These are phyloP conservation scores for Rugalucina vietnamica DNA, from an alignment of 2,888 invertebrate genomes.

Conservation along the genomic window DNA sequence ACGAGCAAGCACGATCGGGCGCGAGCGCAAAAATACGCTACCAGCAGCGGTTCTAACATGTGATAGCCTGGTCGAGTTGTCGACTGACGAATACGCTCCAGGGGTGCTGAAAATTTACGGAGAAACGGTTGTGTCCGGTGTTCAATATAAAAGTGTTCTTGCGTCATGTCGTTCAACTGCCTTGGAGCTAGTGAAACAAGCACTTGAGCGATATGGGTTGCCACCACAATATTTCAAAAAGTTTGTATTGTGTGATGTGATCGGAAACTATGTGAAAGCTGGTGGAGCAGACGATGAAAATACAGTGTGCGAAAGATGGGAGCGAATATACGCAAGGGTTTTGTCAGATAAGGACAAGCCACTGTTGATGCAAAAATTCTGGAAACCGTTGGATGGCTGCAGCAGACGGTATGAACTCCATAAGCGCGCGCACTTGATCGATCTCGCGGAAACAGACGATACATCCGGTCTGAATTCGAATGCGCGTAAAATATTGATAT, in stretches of 20 bases:
- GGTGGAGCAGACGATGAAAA: slow-evolving; percentile 35
- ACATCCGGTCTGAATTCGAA: slow-evolving; percentile 78
- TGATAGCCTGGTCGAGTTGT: slow-evolving; percentile 69
- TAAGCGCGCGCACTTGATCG: slow-evolving; percentile 67
- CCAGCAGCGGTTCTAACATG: slow-evolving; percentile 22
- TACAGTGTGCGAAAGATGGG: slow-evolving; percentile 65
- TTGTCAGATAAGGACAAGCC: slow-evolving; percentile 77
- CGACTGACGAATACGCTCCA: slow-evolving; percentile 77
- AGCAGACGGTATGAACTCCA: slow-evolving; percentile 80
- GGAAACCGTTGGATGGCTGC: slow-evolving; percentile 80
- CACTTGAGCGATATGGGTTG: slow-evolving; percentile 78
- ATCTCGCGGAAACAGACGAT: slow-evolving; percentile 68
- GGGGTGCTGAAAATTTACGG: slow-evolving; percentile 80
- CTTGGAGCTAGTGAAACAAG: slow-evolving; percentile 79
- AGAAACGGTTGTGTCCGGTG: slow-evolving; percentile 76
- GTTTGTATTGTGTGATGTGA: slow-evolving; percentile 81
- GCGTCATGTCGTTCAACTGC: slow-evolving; percentile 78
- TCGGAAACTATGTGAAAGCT: slow-evolving; percentile 66
- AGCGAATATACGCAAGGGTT: slow-evolving; percentile 72
- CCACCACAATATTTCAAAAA: slow-evolving; percentile 61
- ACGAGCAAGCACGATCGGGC: slow-evolving; percentile 42
- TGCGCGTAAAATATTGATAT: slow-evolving; percentile 76
- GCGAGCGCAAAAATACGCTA: slow-evolving; percentile 37
- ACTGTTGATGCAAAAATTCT: slow-evolving; percentile 78
- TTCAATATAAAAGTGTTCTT: slow-evolving; percentile 80